Percentiles rank a stretch among this genome's conserved stretches.
Conservation (phyloP, 2,113 vertebrate species). For the Thermophis baileyi region DNA sequence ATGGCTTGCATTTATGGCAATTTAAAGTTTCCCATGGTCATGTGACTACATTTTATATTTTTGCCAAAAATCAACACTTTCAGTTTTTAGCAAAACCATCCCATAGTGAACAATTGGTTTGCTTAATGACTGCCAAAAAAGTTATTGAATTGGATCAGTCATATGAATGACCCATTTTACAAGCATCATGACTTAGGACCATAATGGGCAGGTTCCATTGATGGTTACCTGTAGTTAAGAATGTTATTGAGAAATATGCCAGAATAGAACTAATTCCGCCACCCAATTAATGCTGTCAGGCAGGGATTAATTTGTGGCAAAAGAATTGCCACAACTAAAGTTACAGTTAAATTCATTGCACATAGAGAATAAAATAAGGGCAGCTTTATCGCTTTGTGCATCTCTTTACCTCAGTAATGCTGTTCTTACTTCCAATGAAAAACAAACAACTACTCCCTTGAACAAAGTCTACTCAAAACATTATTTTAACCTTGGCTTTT, state of each 20-base stretch:
- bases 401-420: not conserved
- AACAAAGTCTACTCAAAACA: not conserved
- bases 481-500: not conserved
- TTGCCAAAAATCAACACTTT: not conserved
- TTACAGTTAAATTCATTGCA: not conserved
- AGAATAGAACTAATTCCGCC: not conserved
- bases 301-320: not conserved
- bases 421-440: not conserved
- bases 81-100: not conserved
- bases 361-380: not conserved
- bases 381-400: not conserved
- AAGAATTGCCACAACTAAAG: not conserved
- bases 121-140: not conserved
- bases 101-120: not conserved
- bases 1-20: not conserved
- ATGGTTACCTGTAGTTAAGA: not conserved
- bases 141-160: not conserved
- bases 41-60: not conserved
- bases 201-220: not conserved
- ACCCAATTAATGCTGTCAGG: not conserved
- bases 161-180: not conserved
- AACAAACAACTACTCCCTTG: not conserved
- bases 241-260: not conserved
- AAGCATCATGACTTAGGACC: not conserved
- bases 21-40: not conserved